Conservation (phyloP, 1,140 invertebrate genomes). For the Panulirus ornatus region DNA sequence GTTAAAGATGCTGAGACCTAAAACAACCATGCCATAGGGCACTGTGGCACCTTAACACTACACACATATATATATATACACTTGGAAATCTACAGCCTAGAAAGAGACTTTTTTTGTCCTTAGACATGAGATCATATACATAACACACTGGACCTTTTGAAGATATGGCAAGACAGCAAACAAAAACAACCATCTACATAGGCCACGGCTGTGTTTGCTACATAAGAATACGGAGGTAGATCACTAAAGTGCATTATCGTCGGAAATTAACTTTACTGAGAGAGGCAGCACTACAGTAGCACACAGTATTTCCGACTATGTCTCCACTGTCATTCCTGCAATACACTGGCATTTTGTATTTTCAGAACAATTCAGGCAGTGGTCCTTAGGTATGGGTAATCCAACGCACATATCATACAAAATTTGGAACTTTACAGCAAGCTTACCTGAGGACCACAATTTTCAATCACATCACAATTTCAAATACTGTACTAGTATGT, state of each 20-base stretch:
- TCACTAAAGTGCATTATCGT: conserved; percentile 73
- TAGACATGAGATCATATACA: conserved; percentile 71
- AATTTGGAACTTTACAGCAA: conserved; percentile 2
- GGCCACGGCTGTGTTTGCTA: conserved; percentile 73
- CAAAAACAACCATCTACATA: conserved; percentile 72
- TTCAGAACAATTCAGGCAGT: conserved; percentile 38
- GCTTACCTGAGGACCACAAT: conserved; percentile 7
- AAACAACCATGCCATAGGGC: conserved; percentile 65
- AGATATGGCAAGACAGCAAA: conserved; percentile 74
- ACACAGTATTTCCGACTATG: conserved; percentile 65
- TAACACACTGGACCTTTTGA: conserved; percentile 69
- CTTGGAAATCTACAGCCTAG: conserved; percentile 66
- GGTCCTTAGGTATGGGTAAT: conserved; percentile 46
- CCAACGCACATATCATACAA: conserved; percentile 13
- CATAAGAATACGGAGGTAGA: conserved; percentile 72
- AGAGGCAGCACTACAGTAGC: conserved; percentile 72
- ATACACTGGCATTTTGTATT: conserved; percentile 45
- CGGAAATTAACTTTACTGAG: conserved; percentile 65
- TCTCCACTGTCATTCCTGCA: conserved; percentile 45
- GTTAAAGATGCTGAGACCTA: conserved; percentile 47
- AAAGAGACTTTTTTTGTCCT: conserved; percentile 70
- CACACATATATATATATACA: conserved; percentile 49
- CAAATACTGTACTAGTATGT: conserved; percentile 48
- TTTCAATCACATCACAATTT: conserved; percentile 37
- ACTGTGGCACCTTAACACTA: conserved; percentile 71